A percentile compares a stretch with the other conserved stretches of the same genome.
Conservation (phyloP, 2,113 vertebrate genomes). For the Callorhinus ursinus region DNA sequence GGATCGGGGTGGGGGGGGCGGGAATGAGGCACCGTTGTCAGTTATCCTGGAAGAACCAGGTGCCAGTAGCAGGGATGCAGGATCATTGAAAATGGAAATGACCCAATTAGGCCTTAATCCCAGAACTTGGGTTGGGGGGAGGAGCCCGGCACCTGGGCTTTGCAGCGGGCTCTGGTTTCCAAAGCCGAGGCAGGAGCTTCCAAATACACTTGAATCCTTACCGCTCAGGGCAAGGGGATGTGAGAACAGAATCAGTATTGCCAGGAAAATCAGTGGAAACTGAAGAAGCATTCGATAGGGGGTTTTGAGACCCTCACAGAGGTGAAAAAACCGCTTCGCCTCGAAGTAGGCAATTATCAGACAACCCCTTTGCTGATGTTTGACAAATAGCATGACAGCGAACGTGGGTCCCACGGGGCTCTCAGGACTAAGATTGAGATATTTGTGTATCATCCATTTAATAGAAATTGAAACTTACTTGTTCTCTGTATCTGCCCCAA, state of each 20-base stretch:
- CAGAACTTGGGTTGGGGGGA: accelerated
- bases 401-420: neutral
- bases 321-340: neutral
- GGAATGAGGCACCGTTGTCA: neutral
- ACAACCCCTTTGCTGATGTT: neutral
- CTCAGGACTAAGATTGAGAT: neutral
- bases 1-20: neutral
- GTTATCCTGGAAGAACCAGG: conserved; percentile 19
- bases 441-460: conserved; percentile 21
- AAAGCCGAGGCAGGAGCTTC: conserved; percentile 30
- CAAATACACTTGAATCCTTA: neutral
- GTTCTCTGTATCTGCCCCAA: neutral
- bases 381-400: neutral
- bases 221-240: accelerated
- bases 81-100: neutral
- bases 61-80: neutral
- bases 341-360: conserved; percentile 33
- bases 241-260: conserved; percentile 22
- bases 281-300: conserved; percentile 30
- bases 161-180: neutral
- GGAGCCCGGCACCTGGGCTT: neutral
- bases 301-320: conserved; percentile 36
- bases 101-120: neutral
- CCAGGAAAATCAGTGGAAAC: conserved; percentile 37
- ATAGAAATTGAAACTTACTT: neutral